These are phyloP conservation scores for Notospermus geniculatus DNA, from an alignment of 1,140 invertebrate species.

Conservation along the genomic window DNA sequence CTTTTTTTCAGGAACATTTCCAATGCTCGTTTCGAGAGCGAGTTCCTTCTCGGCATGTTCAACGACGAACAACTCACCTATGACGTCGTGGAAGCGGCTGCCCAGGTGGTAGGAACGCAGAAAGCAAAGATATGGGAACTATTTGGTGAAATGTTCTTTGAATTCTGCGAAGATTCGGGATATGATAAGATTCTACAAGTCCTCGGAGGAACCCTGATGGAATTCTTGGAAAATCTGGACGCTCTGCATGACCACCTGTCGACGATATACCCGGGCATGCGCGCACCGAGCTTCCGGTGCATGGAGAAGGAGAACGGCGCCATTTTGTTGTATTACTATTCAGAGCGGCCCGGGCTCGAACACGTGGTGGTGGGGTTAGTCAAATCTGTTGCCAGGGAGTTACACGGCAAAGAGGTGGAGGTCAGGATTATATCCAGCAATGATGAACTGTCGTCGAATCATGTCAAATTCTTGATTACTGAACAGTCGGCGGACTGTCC, in stretches of 20 bases:
- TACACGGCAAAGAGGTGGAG: constrained; percentile 85
- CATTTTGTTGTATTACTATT: constrained; percentile 55
- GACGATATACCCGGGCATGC: constrained; percentile 55
- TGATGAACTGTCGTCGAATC: constrained; percentile 55
- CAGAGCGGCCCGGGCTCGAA: constrained; percentile 49
- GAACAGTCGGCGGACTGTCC: background rate
- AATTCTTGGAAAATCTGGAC: constrained; percentile 52
- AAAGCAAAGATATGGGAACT: constrained; percentile 86
- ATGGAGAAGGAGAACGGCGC: constrained; percentile 57
- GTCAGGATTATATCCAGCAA: constrained; percentile 79
- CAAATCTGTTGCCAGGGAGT: constrained; percentile 76
- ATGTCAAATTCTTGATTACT: constrained; percentile 4
- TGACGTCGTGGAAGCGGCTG: constrained; percentile 2
- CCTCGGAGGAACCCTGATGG: constrained; percentile 43
- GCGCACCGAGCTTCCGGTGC: constrained; percentile 56
- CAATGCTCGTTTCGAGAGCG: background rate
- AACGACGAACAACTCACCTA: constrained; percentile 3
- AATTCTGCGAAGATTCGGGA: constrained; percentile 52
- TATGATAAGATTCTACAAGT: constrained; percentile 52
- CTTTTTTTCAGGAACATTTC: background rate
- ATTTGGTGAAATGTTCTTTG: constrained; percentile 77
- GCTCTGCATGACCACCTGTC: constrained; percentile 54
- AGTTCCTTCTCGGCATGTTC: background rate
- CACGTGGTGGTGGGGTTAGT: constrained; percentile 51
- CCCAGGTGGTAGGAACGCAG: constrained; percentile 68